Percentiles rank a stretch among this genome's conserved stretches.
These are phyloP conservation scores for Calvadosia cruxmelitensis DNA, from an alignment of 30 jellyfish, hydroid and myxozoan genomes.

Conservation along the genomic window DNA sequence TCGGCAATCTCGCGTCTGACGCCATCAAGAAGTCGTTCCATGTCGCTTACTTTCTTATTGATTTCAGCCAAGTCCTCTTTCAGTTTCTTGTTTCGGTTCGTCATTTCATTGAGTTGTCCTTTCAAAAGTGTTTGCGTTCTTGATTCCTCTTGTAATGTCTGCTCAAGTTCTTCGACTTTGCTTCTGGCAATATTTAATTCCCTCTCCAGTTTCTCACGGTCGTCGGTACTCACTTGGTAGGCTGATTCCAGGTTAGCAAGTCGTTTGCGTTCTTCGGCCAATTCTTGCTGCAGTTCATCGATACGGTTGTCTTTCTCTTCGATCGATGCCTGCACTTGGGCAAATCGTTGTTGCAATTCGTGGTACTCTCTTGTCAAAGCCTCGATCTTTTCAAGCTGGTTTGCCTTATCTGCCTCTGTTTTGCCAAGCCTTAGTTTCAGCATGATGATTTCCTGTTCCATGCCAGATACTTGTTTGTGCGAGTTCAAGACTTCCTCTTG, in stretches of 20 bases:
- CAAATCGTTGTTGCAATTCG: slow-evolving; percentile 66
- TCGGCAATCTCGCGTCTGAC: slow-evolving; percentile 45
- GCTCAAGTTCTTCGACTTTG: slow-evolving; percentile 51
- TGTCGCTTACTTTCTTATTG: slow-evolving; percentile 45
- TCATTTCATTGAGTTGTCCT: slow-evolving; percentile 67
- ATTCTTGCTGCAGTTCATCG: slow-evolving; percentile 47
- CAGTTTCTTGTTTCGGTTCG: slow-evolving; percentile 54
- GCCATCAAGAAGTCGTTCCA: slow-evolving; percentile 49
- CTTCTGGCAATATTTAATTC: slow-evolving; percentile 37
- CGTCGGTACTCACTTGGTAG: slow-evolving; percentile 30
- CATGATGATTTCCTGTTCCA: slow-evolving; percentile 45
- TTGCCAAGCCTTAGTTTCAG: slow-evolving; percentile 61
- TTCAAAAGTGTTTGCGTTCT: slow-evolving; percentile 28
- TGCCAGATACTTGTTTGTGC: slow-evolving; percentile 52
- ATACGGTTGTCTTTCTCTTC: slow-evolving; percentile 75
- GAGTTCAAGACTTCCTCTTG: slow-evolving; percentile 60
- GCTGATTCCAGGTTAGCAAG: slow-evolving; percentile 69
- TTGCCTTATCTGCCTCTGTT: slow-evolving; percentile 57
- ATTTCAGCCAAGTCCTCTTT: slow-evolving; percentile 51
- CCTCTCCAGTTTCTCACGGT: slow-evolving; percentile 35
- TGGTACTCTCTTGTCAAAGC: slow-evolving; percentile 38
- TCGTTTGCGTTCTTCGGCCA: slow-evolving; percentile 47
- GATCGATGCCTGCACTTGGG: slow-evolving; percentile 63
- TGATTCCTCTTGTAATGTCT: slow-evolving; percentile 55
- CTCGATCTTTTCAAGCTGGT: slow-evolving; percentile 46